Conservation (phyloP, 2,888 invertebrate species). For the Drosophila neotestacea region DNA sequence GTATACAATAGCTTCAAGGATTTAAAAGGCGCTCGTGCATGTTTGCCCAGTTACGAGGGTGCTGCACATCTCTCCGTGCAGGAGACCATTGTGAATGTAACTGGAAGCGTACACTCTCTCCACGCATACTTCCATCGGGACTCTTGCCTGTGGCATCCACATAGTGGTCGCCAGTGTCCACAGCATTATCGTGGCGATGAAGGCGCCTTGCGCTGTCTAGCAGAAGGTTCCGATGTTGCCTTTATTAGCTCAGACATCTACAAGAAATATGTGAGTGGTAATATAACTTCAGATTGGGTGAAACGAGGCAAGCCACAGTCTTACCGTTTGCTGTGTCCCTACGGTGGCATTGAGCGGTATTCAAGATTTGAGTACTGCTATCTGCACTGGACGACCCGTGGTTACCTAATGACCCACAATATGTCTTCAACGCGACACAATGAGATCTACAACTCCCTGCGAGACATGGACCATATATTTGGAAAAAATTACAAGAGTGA, state of each 20-base stretch:
- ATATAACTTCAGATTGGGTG: constrained; percentile 86
- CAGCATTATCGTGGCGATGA: constrained; percentile 86
- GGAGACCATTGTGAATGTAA: constrained; percentile 85
- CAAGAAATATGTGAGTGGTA: constrained; percentile 87
- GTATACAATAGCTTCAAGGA: constrained; percentile 87
- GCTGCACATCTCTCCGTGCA: constrained; percentile 88
- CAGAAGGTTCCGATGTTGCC: constrained; percentile 91
- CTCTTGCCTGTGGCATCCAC: constrained; percentile 87
- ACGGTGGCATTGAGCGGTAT: constrained; percentile 78
- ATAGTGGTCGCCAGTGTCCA: constrained; percentile 83
- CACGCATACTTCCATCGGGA: constrained; percentile 88
- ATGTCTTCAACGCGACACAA: constrained; percentile 86
- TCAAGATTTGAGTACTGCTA: constrained; percentile 86
- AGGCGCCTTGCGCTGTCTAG: constrained; percentile 89
- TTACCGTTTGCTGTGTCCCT: constrained; percentile 88
- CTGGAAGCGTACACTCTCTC: constrained; percentile 75
- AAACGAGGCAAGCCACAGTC: constrained; percentile 83
- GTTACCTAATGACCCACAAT: constrained; percentile 88
- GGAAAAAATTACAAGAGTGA: constrained; percentile 87
- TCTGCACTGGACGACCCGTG: constrained; percentile 89
- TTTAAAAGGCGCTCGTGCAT: constrained; percentile 90
- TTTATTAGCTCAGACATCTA: constrained; percentile 89
- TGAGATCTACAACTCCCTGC: constrained; percentile 90
- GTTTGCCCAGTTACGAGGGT: constrained; percentile 93
- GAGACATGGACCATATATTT: constrained; percentile 90